phyloP scores from a whole-genome alignment of 2,797 vertebrate species.

The Eospalax fontanierii region DNA sequence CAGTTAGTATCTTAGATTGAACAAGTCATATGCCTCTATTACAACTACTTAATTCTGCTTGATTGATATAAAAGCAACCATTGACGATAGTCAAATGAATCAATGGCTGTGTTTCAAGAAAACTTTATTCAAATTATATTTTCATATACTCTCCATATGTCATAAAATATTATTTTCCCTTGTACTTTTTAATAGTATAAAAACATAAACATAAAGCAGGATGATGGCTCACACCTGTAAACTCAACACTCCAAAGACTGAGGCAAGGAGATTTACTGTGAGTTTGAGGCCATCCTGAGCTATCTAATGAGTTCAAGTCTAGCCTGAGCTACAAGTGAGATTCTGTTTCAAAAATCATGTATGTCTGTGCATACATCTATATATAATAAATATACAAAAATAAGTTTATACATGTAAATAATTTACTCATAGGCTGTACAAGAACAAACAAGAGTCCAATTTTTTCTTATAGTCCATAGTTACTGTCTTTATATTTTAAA shows the following conservation, averaged over 20 bases:
- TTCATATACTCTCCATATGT: background rate
- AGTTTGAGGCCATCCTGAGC: background rate
- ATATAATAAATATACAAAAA: background rate
- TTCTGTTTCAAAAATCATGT: background rate
- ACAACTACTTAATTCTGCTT: too few relatives aligned
- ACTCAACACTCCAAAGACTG: background rate
- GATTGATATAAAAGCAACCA: too few relatives aligned
- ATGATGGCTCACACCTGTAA: background rate
- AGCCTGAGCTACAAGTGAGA: background rate
- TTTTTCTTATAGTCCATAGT: background rate
- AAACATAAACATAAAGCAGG: background rate
- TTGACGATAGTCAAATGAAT: too few relatives aligned
- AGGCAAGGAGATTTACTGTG: background rate
- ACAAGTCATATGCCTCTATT: background rate
- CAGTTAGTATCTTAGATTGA: background rate
- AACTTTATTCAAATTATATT: slow-evolving; percentile 7
- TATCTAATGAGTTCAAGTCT: background rate
- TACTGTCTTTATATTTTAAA: background rate
- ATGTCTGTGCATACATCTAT: background rate
- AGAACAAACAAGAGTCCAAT: background rate
- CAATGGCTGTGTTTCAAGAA: background rate
- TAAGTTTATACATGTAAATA: background rate
- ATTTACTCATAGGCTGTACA: background rate
- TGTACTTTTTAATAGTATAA: background rate
- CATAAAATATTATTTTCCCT: background rate